Evolutionary conservation across 2,797 vertebrate species (phyloP).

Genomic region (Bradypodion ventrale): DNA sequence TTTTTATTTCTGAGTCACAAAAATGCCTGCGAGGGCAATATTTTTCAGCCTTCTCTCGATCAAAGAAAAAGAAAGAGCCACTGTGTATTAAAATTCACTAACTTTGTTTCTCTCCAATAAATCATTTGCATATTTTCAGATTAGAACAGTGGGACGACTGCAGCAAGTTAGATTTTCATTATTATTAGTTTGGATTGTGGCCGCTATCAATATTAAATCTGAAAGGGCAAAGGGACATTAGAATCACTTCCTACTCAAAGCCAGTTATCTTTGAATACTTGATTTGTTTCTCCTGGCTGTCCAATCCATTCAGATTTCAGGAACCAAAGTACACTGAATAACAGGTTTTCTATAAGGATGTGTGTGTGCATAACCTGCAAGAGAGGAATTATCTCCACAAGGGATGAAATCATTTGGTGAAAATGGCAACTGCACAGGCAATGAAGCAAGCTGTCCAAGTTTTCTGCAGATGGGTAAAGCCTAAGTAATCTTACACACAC

Average conservation of each 20-base stretch:
- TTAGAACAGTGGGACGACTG: conserved; percentile 30
- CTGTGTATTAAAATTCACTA: conserved; percentile 35
- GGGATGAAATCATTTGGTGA: conserved; percentile 29
- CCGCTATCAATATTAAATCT: conserved; percentile 50
- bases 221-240: conserved; percentile 45
- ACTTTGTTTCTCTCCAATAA: conserved; percentile 34
- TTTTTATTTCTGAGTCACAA: conserved; percentile 7
- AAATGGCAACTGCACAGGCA: background rate
- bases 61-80: conserved; percentile 16
- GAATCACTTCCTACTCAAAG: conserved; percentile 50
- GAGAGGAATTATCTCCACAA: conserved; percentile 31
- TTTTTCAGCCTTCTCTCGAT: conserved; percentile 1
- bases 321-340: conserved; percentile 41
- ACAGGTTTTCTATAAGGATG: conserved; percentile 52
- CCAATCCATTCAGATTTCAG: conserved; percentile 63
- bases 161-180: conserved; percentile 35
- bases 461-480: background rate
- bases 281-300: conserved; percentile 35
- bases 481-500: too few relatives aligned
- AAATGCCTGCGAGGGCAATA: background rate
- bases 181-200: conserved; percentile 35
- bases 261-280: conserved; percentile 48
- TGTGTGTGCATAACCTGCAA: conserved; percentile 27
- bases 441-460: background rate
- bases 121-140: conserved; percentile 31